Evolutionary conservation across 2,797 vertebrate species (phyloP).

Genomic region (Ibycter americanus): DNA sequence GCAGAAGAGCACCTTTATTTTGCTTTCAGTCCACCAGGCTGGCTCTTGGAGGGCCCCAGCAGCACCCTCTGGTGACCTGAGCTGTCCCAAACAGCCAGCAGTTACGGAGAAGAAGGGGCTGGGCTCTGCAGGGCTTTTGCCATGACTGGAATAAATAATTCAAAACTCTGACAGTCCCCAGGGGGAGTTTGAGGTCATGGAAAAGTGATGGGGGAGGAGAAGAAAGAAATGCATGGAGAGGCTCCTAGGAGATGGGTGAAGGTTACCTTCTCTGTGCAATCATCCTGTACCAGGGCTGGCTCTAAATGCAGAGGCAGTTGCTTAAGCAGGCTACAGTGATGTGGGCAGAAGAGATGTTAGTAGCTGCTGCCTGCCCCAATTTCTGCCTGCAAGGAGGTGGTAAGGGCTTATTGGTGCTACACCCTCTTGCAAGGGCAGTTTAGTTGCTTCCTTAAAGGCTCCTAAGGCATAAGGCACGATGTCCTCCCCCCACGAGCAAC

Average conservation of each 20-base stretch:
- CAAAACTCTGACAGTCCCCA: not conserved
- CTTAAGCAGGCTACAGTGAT: not conserved
- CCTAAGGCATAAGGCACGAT: not conserved
- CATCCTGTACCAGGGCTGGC: not conserved
- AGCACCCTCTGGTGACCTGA: slow-evolving; percentile 52
- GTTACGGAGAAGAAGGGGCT: not conserved
- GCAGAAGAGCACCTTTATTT: not conserved
- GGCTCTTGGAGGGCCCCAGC: not conserved
- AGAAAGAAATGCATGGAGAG: not conserved
- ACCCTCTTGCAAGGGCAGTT: not conserved
- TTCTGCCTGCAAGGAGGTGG: not conserved
- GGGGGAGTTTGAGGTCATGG: not conserved
- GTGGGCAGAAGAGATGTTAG: not conserved
- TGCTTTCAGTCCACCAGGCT: not conserved
- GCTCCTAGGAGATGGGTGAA: not conserved
- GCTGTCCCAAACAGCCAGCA: not conserved
- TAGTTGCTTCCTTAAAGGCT: not conserved
- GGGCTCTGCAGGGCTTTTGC: not conserved
- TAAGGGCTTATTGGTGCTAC: not conserved
- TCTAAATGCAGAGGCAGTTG: not conserved
- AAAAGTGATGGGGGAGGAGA: not conserved
- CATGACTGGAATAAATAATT: not conserved
- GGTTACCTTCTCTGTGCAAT: not conserved
- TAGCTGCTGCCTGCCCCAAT: not conserved
- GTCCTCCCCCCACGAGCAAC: not conserved